Percentiles rank a stretch among this genome's conserved stretches.
Evolutionary conservation across 2,113 vertebrate genomes (phyloP).

Genomic region (Natator depressus): DNA sequence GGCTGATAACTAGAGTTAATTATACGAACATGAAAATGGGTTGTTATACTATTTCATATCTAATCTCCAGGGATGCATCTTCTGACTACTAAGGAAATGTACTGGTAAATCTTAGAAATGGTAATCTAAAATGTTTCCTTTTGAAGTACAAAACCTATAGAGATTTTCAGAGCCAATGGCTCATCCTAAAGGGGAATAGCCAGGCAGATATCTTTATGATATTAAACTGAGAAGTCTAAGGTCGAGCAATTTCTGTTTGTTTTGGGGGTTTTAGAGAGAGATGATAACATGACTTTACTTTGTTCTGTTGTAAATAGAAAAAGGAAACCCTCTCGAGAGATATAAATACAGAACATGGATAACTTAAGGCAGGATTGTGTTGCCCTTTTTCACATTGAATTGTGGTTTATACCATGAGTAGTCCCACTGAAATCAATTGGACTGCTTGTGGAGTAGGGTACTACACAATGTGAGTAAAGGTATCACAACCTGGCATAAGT

Average conservation of each 20-base stretch:
- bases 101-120: neutral
- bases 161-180: neutral
- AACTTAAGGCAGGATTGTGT: neutral
- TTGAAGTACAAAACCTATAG: accelerated
- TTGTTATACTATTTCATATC: neutral
- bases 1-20: neutral
- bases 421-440: neutral
- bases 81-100: neutral
- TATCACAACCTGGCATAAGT: neutral
- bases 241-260: neutral
- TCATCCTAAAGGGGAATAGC: accelerated
- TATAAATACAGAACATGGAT: neutral
- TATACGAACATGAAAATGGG: neutral
- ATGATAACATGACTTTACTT: neutral
- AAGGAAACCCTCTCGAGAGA: neutral
- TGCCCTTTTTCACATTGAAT: neutral
- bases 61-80: neutral
- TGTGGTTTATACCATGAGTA: neutral
- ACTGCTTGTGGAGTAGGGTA: neutral
- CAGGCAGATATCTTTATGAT: neutral
- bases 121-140: neutral
- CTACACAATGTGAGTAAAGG: neutral
- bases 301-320: neutral
- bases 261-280: neutral
- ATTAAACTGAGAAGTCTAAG: neutral